Evolutionary conservation across 2,113 vertebrate species (phyloP).

Genomic region (Percopsis transmontana): DNA sequence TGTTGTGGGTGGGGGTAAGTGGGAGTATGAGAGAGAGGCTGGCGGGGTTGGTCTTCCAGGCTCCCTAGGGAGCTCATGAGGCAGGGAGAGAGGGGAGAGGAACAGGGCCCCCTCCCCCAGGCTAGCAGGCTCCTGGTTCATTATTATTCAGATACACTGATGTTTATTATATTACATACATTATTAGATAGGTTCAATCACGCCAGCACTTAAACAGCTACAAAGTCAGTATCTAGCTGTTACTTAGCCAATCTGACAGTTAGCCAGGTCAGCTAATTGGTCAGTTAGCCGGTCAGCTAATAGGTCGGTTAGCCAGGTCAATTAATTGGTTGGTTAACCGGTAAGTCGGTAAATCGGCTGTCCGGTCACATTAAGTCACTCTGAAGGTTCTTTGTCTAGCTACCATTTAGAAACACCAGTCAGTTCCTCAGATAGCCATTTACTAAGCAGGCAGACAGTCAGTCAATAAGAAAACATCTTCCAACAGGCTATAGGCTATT

Average conservation of each 20-base stretch:
- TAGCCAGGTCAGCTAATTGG: not conserved
- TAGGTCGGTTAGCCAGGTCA: not conserved
- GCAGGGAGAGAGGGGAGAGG: slow-evolving; percentile 66
- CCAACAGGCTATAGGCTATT: not conserved
- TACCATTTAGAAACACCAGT: not conserved
- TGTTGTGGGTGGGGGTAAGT: slow-evolving; percentile 80
- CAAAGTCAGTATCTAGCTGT: slow-evolving; percentile 2
- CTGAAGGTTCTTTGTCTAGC: too few relatives aligned
- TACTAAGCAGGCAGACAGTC: too few relatives aligned
- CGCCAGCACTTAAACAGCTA: too few relatives aligned
- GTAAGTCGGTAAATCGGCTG: too few relatives aligned
- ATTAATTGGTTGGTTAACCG: not conserved
- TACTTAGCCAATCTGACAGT: not conserved
- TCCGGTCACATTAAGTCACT: too few relatives aligned
- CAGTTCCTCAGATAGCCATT: not conserved
- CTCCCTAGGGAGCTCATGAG: slow-evolving; percentile 79
- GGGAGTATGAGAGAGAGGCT: slow-evolving; percentile 94
- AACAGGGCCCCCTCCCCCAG: slow-evolving; percentile 62
- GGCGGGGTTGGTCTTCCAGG: slow-evolving; percentile 90
- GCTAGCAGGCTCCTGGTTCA: not conserved
- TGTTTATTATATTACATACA: too few relatives aligned
- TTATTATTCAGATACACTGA: too few relatives aligned
- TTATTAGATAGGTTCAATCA: too few relatives aligned
- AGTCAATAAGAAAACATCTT: not conserved
- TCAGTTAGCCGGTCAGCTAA: not conserved